Conservation (phyloP, 2,797 vertebrate genomes). For the Hyperoplus immaculatus region DNA sequence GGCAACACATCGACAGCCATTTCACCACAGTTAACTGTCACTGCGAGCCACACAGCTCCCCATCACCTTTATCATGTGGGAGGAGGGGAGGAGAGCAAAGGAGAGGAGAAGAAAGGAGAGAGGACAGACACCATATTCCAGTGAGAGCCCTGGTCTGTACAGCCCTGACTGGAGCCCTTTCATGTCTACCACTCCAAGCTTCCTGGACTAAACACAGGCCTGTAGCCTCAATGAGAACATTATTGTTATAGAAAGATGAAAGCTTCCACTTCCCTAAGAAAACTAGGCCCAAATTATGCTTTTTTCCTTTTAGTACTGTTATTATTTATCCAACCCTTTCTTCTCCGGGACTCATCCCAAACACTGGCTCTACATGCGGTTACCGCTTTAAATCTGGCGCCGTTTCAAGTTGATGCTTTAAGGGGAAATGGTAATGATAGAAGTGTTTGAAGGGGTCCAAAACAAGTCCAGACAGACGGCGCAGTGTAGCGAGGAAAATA, state of each 20-base stretch:
- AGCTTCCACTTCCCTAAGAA: conserved; percentile 79
- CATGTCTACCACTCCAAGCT: conserved; percentile 82
- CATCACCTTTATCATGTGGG: conserved; percentile 73
- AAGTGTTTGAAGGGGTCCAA: conserved; percentile 81
- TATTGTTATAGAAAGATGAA: conserved; percentile 87
- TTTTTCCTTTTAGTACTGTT: conserved; percentile 79
- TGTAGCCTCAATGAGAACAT: conserved; percentile 83
- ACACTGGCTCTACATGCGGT: conserved; percentile 81
- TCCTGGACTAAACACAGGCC: conserved; percentile 81
- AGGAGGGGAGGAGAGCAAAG: conserved; percentile 40
- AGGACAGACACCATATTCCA: conserved; percentile 70
- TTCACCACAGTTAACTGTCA: conserved; percentile 72
- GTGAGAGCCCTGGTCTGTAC: conserved; percentile 57
- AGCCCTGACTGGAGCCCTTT: conserved; percentile 77
- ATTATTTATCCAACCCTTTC: conserved; percentile 81
- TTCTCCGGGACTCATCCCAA: conserved; percentile 82
- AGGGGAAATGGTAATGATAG: conserved; percentile 78
- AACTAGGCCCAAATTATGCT: conserved; percentile 83
- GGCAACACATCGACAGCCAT: conserved; percentile 72
- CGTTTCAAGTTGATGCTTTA: conserved; percentile 83
- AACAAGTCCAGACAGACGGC: conserved; percentile 81
- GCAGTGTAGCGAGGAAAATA: conserved; percentile 47
- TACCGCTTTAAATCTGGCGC: conserved; percentile 83
- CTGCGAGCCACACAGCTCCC: conserved; percentile 59
- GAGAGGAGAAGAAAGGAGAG: conserved; percentile 58